Evolutionary conservation across 1,140 invertebrate species (phyloP).

Genomic region (Neoseiulus cucumeris): DNA sequence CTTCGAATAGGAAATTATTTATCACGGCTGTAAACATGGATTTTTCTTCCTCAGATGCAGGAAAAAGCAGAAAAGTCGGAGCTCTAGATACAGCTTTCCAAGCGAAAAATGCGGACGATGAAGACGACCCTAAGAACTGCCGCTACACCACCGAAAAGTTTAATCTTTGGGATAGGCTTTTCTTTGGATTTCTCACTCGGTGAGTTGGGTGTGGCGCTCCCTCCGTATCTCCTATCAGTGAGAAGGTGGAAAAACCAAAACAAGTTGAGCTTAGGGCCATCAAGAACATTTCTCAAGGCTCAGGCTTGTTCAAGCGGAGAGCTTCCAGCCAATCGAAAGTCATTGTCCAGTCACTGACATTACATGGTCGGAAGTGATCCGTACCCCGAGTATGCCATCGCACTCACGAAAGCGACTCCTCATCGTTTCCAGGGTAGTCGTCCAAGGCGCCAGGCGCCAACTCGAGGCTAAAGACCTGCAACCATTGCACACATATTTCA

Average conservation of each 20-base stretch:
- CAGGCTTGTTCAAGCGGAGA: neutral
- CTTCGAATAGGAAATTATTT: no score
- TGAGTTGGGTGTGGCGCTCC: neutral
- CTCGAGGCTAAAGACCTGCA: neutral
- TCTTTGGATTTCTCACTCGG: slow-evolving; percentile 5
- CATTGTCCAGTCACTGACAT: neutral
- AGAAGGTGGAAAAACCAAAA: neutral
- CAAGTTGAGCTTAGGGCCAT: neutral
- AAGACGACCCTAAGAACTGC: neutral
- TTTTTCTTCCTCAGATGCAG: no score
- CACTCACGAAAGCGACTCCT: neutral
- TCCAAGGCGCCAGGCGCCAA: neutral
- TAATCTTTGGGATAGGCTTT: neutral
- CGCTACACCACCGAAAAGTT: neutral
- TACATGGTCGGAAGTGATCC: neutral
- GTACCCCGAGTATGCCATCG: no score
- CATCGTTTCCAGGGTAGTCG: neutral
- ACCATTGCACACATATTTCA: neutral
- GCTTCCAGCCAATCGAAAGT: neutral
- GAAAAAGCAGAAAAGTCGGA: no score
- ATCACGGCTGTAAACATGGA: no score
- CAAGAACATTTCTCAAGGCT: neutral
- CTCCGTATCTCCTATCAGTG: neutral
- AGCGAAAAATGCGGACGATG: no score
- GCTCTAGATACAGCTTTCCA: no score